Evolutionary conservation across 2,113 vertebrate species (phyloP).

Genomic region (Burhinus oedicnemus): DNA sequence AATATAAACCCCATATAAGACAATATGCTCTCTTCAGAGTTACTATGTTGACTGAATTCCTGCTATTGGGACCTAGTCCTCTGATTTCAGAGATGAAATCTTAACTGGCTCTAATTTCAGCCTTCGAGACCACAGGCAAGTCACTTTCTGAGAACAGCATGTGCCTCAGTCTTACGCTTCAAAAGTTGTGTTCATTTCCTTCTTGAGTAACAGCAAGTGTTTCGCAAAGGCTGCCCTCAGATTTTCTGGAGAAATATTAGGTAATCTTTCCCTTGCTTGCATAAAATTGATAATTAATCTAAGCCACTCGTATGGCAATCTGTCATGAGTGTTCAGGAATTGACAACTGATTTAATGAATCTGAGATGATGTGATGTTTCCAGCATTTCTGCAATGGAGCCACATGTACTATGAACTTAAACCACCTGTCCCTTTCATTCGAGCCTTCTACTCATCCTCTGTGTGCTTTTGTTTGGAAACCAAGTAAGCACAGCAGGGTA

Average conservation of each 20-base stretch:
- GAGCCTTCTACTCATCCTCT: neutral
- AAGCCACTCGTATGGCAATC: neutral
- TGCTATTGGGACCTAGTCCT: neutral
- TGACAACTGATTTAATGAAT: neutral
- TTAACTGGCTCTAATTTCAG: neutral
- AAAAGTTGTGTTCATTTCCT: neutral
- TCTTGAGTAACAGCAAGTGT: neutral
- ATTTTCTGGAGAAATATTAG: neutral
- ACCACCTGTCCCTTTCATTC: neutral
- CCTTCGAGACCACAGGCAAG: neutral
- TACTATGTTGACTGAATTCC: neutral
- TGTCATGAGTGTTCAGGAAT: neutral
- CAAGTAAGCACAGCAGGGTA: neutral
- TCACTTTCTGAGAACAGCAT: neutral
- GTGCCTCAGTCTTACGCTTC: neutral
- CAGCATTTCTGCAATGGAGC: neutral
- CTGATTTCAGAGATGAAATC: neutral
- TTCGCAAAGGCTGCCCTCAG: neutral
- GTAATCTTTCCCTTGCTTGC: neutral
- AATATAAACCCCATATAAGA: neutral
- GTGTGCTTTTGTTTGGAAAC: neutral
- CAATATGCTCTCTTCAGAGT: neutral
- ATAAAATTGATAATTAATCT: neutral
- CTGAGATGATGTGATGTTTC: neutral
- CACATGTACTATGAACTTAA: neutral